Evolutionary conservation across 2,888 invertebrate genomes (phyloP).

Genomic region (Drosophila longiperda): DNA sequence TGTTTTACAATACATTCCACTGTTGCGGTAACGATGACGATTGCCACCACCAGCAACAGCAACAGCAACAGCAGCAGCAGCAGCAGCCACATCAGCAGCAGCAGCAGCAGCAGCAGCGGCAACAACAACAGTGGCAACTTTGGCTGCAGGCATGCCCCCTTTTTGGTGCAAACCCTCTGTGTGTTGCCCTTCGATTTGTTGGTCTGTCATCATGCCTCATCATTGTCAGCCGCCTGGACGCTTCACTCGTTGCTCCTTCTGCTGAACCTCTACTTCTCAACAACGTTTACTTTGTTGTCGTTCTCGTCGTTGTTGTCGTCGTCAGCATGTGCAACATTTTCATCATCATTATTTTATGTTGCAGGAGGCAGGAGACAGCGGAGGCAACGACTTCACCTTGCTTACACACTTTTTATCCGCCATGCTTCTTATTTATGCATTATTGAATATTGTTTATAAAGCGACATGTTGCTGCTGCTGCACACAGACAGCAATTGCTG

Average conservation of each 20-base stretch:
- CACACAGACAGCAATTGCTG: slow-evolving; percentile 10
- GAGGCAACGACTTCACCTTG: slow-evolving; percentile 53
- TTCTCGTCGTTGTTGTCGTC: slow-evolving; percentile 32
- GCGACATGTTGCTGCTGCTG: slow-evolving; percentile 56
- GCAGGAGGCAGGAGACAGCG: slow-evolving; percentile 39
- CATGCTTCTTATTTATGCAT: slow-evolving; percentile 60
- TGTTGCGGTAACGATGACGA: slow-evolving; percentile 81
- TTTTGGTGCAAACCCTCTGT: not conserved
- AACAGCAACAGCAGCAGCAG: not conserved
- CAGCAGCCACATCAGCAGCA: slow-evolving; percentile 36
- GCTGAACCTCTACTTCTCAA: slow-evolving; percentile 18
- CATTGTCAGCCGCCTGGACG: slow-evolving; percentile 73
- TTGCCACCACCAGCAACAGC: slow-evolving; percentile 61
- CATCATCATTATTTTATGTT: slow-evolving; percentile 81
- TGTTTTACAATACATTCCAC: slow-evolving; percentile 77
- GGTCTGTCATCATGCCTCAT: slow-evolving; percentile 82
- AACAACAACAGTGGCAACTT: slow-evolving; percentile 68
- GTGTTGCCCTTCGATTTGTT: slow-evolving; percentile 76
- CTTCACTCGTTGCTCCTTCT: slow-evolving; percentile 20
- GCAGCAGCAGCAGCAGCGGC: not conserved
- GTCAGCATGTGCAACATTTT: slow-evolving; percentile 78
- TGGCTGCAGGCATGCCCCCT: slow-evolving; percentile 63
- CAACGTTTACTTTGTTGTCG: slow-evolving; percentile 34
- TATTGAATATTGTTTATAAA: slow-evolving; percentile 81
- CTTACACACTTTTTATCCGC: slow-evolving; percentile 29